These are phyloP conservation scores for Zygaena filipendulae DNA, from an alignment of 2,888 invertebrate species.

Conservation along the genomic window DNA sequence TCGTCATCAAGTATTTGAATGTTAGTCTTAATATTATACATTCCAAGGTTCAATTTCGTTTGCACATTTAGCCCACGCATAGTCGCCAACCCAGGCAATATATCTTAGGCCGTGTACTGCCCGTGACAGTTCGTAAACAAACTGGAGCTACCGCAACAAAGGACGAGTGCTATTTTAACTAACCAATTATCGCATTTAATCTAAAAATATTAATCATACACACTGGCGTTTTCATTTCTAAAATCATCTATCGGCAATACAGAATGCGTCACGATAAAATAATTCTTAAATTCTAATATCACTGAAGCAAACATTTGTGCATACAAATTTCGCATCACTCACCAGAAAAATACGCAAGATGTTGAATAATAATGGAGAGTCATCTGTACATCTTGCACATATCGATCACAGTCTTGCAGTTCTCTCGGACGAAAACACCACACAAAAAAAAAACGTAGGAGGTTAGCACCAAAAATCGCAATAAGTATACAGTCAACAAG, in stretches of 20 bases:
- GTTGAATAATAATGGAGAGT: conserved; percentile 44
- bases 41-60: conserved; percentile 26
- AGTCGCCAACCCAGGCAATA: conserved; percentile 70
- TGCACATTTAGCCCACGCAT: conserved; percentile 49
- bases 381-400: conserved; percentile 68
- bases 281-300: too few species aligned
- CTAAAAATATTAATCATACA: conserved; percentile 21
- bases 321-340: too few species aligned
- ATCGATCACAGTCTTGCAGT: conserved; percentile 67
- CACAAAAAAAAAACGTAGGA: conserved; percentile 52
- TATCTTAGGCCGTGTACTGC: conserved; percentile 69
- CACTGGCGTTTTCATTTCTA: conserved; percentile 19
- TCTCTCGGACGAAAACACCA: conserved; percentile 54
- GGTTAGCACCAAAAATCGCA: conserved; percentile 60
- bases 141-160: conserved; percentile 68
- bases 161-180: conserved; percentile 34
- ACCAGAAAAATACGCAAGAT: conserved; percentile 49
- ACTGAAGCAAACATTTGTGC: too few species aligned
- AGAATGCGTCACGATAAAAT: too few species aligned
- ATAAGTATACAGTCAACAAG: conserved; percentile 27
- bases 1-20: conserved; percentile 24
- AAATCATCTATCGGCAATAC: conserved; percentile 15
- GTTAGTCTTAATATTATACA: conserved; percentile 21
- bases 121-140: conserved; percentile 71
- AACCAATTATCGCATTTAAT: too few species aligned